These are phyloP conservation scores for Rhodeus uyekii DNA, from an alignment of 2,797 vertebrate species.

Conservation along the genomic window DNA sequence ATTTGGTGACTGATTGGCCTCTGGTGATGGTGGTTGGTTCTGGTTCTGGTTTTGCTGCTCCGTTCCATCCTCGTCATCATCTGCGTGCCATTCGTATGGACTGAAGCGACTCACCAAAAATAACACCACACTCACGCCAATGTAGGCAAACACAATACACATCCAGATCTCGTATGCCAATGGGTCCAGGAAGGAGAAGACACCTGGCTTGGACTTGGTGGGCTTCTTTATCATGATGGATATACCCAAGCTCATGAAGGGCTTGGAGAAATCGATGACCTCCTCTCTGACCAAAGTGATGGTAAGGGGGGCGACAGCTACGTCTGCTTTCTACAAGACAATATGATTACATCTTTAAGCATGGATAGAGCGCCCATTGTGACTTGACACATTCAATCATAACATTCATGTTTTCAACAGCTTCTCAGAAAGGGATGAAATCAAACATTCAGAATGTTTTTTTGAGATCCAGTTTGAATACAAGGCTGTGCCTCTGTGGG, in stretches of 20 bases:
- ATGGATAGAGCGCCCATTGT: not conserved
- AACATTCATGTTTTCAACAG: not conserved
- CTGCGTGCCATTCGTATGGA: conserved; percentile 78
- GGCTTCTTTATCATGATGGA: conserved; percentile 99
- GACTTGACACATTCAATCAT: not conserved
- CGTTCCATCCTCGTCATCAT: conserved; percentile 80
- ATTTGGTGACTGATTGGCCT: conserved; percentile 66
- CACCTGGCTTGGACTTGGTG: conserved; percentile 95
- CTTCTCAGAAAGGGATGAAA: conserved; percentile 12
- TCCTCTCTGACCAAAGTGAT: conserved; percentile 96
- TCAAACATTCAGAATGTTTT: conserved; percentile 12
- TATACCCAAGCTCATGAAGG: conserved; percentile 96
- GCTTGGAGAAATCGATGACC: conserved; percentile 98
- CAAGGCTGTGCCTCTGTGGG: not conserved
- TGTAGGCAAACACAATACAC: conserved; percentile 99
- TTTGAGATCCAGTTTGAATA: conserved; percentile 2
- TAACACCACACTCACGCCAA: conserved; percentile 95
- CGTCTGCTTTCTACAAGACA: conserved; percentile 86
- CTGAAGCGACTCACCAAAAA: conserved; percentile 89
- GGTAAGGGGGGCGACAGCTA: conserved; percentile 93
- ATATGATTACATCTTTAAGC: conserved; percentile 49
- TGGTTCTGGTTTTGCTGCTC: conserved; percentile 69
- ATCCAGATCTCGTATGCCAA: conserved; percentile 98
- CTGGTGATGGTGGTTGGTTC: conserved; percentile 61
- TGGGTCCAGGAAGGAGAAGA: conserved; percentile 96